phyloP scores from a whole-genome alignment of 1,140 invertebrate species.

The Pogonomyrmex californicus region DNA sequence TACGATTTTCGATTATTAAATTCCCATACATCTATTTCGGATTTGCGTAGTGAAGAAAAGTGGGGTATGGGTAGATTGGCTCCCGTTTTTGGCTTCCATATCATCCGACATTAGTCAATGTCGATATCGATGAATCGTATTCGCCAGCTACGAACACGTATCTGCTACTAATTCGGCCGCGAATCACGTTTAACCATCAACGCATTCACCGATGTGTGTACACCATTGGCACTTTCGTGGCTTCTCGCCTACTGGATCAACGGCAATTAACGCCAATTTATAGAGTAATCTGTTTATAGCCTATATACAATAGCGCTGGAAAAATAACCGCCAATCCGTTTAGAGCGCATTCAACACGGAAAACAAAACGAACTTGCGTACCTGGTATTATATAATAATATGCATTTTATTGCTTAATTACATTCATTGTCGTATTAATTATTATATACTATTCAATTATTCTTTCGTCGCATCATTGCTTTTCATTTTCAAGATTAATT shows the following conservation, averaged over 20 bases:
- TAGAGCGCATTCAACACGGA: neutral
- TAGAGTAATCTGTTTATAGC: slow-evolving; percentile 4
- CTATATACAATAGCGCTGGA: neutral
- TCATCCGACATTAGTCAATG: slow-evolving; percentile 47
- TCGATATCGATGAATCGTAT: slow-evolving; percentile 41
- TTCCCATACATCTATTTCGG: neutral
- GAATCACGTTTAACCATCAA: slow-evolving; percentile 17
- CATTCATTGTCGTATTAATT: neutral
- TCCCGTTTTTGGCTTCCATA: slow-evolving; percentile 28
- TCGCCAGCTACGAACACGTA: neutral
- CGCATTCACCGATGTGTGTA: neutral
- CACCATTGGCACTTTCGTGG: slow-evolving; percentile 51
- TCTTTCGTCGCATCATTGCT: neutral
- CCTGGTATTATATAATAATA: neutral
- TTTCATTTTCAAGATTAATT: neutral
- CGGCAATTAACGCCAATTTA: slow-evolving; percentile 41
- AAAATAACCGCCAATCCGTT: slow-evolving; percentile 10
- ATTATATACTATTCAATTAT: neutral
- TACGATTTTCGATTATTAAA: slow-evolving; percentile 44
- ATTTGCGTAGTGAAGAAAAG: neutral
- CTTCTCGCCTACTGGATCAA: slow-evolving; percentile 35
- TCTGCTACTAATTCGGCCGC: slow-evolving; percentile 27
- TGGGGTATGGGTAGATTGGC: neutral
- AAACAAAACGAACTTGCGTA: neutral
- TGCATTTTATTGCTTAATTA: neutral